Percentiles rank a stretch among this genome's conserved stretches.
These are phyloP conservation scores for Puffinus mauretanicus DNA, from an alignment of 2,113 vertebrate genomes.

Conservation along the genomic window DNA sequence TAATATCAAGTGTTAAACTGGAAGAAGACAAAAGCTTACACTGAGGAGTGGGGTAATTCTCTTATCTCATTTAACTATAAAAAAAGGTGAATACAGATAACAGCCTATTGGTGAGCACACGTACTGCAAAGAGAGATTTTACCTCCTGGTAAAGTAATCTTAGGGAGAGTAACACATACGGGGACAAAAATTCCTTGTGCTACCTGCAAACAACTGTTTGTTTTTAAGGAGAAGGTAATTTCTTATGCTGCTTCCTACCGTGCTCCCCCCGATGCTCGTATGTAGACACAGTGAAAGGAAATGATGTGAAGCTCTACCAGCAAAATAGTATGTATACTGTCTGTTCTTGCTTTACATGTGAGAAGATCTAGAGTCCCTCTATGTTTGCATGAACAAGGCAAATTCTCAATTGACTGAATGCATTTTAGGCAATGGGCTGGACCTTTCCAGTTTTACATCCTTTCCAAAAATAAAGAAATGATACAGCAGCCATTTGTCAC, in stretches of 20 bases:
- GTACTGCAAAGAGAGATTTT: not conserved
- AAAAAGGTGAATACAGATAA: not conserved
- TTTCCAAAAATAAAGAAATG: conserved; percentile 48
- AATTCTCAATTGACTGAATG: not conserved
- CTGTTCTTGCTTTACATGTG: not conserved
- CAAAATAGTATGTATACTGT: not conserved
- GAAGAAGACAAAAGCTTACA: not conserved
- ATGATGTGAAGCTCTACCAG: not conserved
- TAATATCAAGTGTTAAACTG: not conserved
- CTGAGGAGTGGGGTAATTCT: not conserved
- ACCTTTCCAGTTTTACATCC: not conserved
- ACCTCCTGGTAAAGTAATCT: conserved; percentile 31
- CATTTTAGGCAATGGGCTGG: not conserved
- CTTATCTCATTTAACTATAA: not conserved
- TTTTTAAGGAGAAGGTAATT: not conserved
- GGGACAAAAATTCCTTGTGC: not conserved
- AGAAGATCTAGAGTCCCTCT: not conserved
- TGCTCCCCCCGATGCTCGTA: not conserved
- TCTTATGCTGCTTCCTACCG: conserved; percentile 28
- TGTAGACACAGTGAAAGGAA: not conserved
- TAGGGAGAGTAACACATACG: not conserved
- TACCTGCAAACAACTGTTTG: not conserved
- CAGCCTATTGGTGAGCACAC: not conserved
- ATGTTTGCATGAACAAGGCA: not conserved
- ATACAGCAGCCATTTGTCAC: conserved; percentile 22